Conservation (phyloP, 2,888 invertebrate species). For the Sipha maydis region DNA sequence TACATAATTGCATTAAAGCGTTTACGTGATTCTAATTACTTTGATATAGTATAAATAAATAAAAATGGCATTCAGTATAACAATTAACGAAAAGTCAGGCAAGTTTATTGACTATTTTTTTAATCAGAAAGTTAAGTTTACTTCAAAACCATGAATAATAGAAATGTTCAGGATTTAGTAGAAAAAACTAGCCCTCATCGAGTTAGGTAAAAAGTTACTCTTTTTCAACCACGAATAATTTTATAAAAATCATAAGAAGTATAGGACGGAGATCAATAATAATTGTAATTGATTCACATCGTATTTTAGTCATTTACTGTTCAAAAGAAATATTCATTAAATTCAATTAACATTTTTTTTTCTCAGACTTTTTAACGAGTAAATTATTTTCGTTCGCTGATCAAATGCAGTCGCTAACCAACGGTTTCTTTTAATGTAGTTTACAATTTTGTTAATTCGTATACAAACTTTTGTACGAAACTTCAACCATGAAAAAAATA, state of each 20-base stretch:
- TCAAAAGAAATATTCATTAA: neutral
- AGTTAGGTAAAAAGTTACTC: slow-evolving; percentile 16
- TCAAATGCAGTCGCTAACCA: neutral
- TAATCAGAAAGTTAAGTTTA: neutral
- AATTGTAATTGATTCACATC: too few relatives aligned
- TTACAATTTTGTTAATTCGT: too few relatives aligned
- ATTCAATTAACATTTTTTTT: neutral
- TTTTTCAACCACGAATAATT: neutral
- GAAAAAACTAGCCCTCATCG: neutral
- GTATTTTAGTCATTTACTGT: neutral
- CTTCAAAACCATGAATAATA: neutral
- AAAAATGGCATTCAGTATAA: too few relatives aligned
- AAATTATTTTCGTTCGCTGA: neutral
- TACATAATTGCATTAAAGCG: too few relatives aligned
- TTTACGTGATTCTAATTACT: too few relatives aligned
- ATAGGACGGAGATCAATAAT: neutral
- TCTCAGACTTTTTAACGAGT: too few relatives aligned
- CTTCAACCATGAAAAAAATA: neutral
- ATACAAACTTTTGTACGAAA: neutral
- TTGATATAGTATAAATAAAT: too few relatives aligned
- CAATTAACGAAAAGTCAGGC: too few relatives aligned
- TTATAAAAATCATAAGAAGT: neutral
- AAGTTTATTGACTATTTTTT: neutral
- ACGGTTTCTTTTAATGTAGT: neutral
- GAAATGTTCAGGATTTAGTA: neutral